Base-by-base conservation (phyloP, 2,888 invertebrate species). In the Herminia tarsipennalis region DNA sequence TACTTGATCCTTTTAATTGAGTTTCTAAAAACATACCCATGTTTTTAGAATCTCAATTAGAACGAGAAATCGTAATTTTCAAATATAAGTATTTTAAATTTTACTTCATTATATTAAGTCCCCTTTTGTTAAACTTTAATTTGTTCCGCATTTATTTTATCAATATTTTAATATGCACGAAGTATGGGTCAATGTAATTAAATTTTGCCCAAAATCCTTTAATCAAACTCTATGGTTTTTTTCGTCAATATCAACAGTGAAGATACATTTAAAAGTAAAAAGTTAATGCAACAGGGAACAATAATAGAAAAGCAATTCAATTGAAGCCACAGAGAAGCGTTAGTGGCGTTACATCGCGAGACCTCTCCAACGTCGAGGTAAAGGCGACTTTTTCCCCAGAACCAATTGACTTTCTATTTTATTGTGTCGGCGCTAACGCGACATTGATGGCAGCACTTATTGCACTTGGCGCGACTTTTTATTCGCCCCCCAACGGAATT, bases 401-500 rank as follows among this genome's bases (percentile, higher is more conserved):
- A 71, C 73, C 77, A 81, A 79, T 77, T 70, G 76, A 83, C 86
- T 86, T 88, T 88, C 87, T 87, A 88, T 88, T 88, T 89, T 88
- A 88, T 88, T 88, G 86, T 88, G 79, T 82, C 76, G 83, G 77
- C 76, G 73, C 78, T 88, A 89, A 88, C 85, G 79, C 85, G 88
- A 84, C 87, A 80, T 83, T 86, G 86, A 88, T 83, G 85, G 83
- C 78, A 76, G 79, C 86, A 84, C 85, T 89, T 89, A 89, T 89
- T 89, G 89, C 86, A 83, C 81, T 78, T 70, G 67, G 67, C 63
- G 74, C 62, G 71, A 73, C 79, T 83, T 85, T 86, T 83, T 84
- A 79, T 77, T 80, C 75, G 75, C 70, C 54, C 56, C 48, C 65
- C 65, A 66, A 53, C 67, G 73, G 71, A 76, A 83, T 79, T 79